Evolutionary conservation across 2,113 vertebrate species (phyloP).

Genomic region (Sakesphorus luctuosus): DNA sequence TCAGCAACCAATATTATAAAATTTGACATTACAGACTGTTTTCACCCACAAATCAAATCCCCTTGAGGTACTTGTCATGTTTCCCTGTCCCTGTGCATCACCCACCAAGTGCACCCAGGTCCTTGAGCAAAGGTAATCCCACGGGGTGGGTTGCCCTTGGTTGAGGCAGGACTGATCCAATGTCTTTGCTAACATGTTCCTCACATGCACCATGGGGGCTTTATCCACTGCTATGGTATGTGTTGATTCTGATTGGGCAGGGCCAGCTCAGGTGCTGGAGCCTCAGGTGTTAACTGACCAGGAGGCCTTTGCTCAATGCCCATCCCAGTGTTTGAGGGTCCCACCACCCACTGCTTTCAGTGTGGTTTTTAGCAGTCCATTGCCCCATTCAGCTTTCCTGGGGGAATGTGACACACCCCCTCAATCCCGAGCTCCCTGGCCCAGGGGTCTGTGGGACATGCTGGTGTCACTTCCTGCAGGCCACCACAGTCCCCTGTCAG

Average conservation of each 20-base stretch:
- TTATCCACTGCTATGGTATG: not conserved
- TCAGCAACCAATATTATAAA: not conserved
- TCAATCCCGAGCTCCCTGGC: not conserved
- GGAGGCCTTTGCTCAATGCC: not conserved
- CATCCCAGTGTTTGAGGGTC: not conserved
- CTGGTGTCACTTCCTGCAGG: not conserved
- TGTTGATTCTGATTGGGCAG: not conserved
- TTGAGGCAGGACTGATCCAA: not conserved
- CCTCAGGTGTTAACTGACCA: not conserved
- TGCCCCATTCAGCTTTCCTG: not conserved
- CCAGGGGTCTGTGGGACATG: not conserved
- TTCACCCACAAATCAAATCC: not conserved
- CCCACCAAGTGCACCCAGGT: not conserved
- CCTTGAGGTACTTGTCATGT: not conserved
- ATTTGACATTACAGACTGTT: not conserved
- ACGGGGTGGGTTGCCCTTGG: not conserved
- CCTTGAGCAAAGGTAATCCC: no score
- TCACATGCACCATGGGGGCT: not conserved
- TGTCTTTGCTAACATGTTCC: not conserved
- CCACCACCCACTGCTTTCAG: not conserved
- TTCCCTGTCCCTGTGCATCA: not conserved
- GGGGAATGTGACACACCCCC: not conserved
- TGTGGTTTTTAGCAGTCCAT: not conserved
- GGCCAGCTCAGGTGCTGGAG: not conserved
- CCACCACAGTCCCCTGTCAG: accelerated